Percentiles rank a stretch among this genome's conserved stretches.
Conservation (phyloP, 2,797 vertebrate genomes). For the Knipowitschia caucasica region DNA sequence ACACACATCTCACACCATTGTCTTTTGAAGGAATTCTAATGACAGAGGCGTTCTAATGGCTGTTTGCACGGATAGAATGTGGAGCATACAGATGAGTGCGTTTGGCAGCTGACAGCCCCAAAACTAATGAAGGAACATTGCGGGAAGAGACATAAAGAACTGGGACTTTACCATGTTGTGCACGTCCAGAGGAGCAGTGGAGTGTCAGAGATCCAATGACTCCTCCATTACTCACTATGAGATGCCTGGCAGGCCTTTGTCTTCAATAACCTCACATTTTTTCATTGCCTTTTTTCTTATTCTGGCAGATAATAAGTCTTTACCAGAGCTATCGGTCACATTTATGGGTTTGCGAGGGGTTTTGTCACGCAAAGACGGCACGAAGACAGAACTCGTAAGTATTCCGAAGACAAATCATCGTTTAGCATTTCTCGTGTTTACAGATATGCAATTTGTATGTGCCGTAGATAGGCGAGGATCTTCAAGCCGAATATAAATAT, state of each 20-base stretch:
- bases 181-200: constrained; percentile 4
- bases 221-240: constrained; percentile 2
- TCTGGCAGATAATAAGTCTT: constrained; percentile 7
- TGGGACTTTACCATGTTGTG: constrained; percentile 4
- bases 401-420: not conserved
- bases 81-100: constrained; percentile 1
- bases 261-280: constrained; percentile 3
- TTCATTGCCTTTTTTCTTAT: not conserved
- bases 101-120: constrained; percentile 8
- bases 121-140: not conserved
- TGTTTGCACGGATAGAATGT: constrained; percentile 1
- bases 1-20: not conserved
- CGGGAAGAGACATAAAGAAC: constrained; percentile 1
- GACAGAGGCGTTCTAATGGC: not conserved
- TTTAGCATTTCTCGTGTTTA: not conserved
- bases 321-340: not conserved
- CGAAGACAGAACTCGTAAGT: not conserved
- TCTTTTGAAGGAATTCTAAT: not conserved
- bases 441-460: not conserved
- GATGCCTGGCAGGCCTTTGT: constrained; percentile 8
- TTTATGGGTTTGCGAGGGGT: not conserved
- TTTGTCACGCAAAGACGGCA: not conserved
- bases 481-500: no score
- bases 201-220: constrained; percentile 2
- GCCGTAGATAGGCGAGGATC: not conserved